phyloP scores from a whole-genome alignment of 2,888 invertebrate genomes.

The Amitus sp. region DNA sequence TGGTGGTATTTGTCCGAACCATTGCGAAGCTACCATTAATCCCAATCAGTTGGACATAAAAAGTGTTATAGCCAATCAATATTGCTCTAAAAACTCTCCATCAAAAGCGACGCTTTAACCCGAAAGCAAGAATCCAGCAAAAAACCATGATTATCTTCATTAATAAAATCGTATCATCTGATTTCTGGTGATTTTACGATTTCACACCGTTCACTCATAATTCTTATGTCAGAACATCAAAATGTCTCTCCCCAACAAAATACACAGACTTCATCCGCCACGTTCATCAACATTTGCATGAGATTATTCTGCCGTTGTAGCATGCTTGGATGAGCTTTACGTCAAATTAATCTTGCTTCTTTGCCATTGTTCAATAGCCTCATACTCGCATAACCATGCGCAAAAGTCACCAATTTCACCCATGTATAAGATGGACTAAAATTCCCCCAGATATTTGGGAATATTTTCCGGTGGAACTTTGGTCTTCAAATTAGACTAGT shows the following conservation, averaged over 20 bases:
- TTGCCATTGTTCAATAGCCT: slow-evolving; percentile 28
- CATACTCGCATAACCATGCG: slow-evolving; percentile 16
- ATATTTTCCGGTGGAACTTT: neutral
- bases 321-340: slow-evolving; percentile 28
- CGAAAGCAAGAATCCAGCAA: too few relatives aligned
- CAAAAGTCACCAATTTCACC: neutral
- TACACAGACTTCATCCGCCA: slow-evolving; percentile 31
- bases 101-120: too few relatives aligned
- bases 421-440: neutral
- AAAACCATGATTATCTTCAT: too few relatives aligned
- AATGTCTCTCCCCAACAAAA: slow-evolving; percentile 31
- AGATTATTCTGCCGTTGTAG: slow-evolving; percentile 15
- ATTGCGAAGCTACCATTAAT: too few relatives aligned
- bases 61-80: too few relatives aligned
- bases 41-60: too few relatives aligned
- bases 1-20: too few relatives aligned
- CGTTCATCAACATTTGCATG: slow-evolving; percentile 29
- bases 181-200: neutral
- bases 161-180: neutral
- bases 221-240: slow-evolving; percentile 35
- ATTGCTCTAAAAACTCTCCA: too few relatives aligned
- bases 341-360: slow-evolving; percentile 1
- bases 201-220: slow-evolving; percentile 21
- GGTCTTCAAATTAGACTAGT: neutral
- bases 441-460: slow-evolving; percentile 12